A percentile compares a stretch with the other conserved stretches of the same genome.
Conservation (phyloP, 2,113 vertebrate species). For the Phoxinus phoxinus region DNA sequence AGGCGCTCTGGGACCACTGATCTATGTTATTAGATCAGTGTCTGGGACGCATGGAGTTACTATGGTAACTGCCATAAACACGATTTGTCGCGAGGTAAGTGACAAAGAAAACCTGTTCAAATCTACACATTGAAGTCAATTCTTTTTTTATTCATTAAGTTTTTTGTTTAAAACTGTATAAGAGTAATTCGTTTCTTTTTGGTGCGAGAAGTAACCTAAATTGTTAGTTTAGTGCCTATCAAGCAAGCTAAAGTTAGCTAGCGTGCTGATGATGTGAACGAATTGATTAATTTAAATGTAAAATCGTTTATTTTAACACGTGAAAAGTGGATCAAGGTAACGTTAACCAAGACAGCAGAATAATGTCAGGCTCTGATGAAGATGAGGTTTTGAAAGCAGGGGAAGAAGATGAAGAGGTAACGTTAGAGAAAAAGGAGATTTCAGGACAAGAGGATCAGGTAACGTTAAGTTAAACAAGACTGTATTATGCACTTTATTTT, state of each 20-base stretch:
- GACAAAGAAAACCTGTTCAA: not conserved
- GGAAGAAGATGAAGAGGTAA: constrained; percentile 51
- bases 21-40: no score
- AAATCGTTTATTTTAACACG: not conserved
- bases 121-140: not conserved
- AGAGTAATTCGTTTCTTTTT: not conserved
- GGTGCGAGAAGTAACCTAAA: not conserved
- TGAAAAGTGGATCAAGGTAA: not conserved
- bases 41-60: not conserved
- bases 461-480: not conserved
- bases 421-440: constrained; percentile 19
- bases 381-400: constrained; percentile 49
- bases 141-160: not conserved
- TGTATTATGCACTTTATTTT: not conserved
- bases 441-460: constrained; percentile 46
- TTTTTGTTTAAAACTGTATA: not conserved
- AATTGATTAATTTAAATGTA: not conserved
- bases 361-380: constrained; percentile 55
- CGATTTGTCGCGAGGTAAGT: not conserved
- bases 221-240: not conserved
- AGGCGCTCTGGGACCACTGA: not conserved
- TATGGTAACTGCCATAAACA: constrained; percentile 41
- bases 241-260: not conserved
- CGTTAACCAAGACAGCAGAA: not conserved
- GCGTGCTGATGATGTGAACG: not conserved